Base-by-base conservation (phyloP, 35 echinoderm and acorn worm genomes). In the Hemicentrotus pulcherrimus region DNA sequence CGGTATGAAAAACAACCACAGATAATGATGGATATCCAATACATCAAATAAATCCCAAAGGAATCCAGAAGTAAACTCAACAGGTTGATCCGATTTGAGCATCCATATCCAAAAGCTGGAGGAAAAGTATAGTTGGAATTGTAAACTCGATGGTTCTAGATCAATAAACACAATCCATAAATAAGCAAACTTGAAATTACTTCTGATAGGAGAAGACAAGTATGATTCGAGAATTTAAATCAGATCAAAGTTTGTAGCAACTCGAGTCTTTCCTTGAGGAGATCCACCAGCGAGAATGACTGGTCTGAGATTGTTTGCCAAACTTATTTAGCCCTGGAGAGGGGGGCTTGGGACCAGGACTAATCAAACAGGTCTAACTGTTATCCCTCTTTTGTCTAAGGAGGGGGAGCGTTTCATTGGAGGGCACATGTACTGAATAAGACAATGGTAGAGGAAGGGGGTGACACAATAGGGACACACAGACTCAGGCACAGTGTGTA, bases 371-470 rank as follows among this genome's bases (percentile, higher is more conserved):
- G 22, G 65, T 78, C 65, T 78, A 78, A 90, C 88, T 90, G 88
- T 47, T 90, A 47, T 90, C 88, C 88, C 32, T 41, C 88, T 90
- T 45, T 90, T 90, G 88, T 90, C 88, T 41, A 47, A 90, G 32
- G 88, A 90, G 33, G 9, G 9, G 88, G n/a, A 32, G 46, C 88
- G 6, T 90, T 90, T 45, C 9, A 35, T 32, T 45, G 88, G 32
- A 47, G 15, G 88, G 33, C 15, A 28, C 46, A 24, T 32, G 88
- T 45, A 90, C 0, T 32, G 88, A 90, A 90, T 33, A 90, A 90
- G 32, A 90, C 88, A 90, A 90, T 45, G 19, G 88, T 1, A 90
- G n/a, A 33, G 88, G 88, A 90, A 90, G 32, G 88, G 88, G 87
- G 88, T 5, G 88, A 41, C 31, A 90, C 88, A 90, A 90, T 47